Percentiles rank a stretch among this genome's conserved stretches.
These are phyloP conservation scores for Eupithecia subumbrata DNA, from an alignment of 2,888 invertebrate genomes.

Conservation along the genomic window DNA sequence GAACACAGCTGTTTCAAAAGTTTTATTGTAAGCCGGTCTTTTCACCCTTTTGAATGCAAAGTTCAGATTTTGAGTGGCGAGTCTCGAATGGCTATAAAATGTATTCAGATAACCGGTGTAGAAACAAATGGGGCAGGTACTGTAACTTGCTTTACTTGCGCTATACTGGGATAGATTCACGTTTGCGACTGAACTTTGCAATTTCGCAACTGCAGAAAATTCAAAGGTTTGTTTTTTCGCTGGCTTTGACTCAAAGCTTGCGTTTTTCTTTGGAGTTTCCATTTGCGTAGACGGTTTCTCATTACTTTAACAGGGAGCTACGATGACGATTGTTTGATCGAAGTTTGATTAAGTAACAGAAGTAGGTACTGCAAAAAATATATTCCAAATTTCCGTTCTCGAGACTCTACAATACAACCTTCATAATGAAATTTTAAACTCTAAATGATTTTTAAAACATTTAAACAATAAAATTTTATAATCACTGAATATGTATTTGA, in stretches of 20 bases:
- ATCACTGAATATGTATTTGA: neutral
- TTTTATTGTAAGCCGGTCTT: conserved; percentile 29
- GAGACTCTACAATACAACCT: neutral
- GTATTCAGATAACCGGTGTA: conserved; percentile 32
- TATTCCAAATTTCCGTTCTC: neutral
- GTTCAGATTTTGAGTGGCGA: conserved; percentile 21
- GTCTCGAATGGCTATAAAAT: conserved; percentile 21
- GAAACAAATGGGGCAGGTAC: conserved; percentile 31
- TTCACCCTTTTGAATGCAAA: conserved; percentile 30
- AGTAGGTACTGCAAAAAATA: neutral
- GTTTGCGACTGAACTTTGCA: conserved; percentile 27
- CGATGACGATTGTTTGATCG: neutral
- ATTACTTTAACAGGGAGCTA: conserved; percentile 14
- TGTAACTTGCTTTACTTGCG: conserved; percentile 24
- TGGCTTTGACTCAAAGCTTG: conserved; percentile 26
- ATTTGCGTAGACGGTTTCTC: conserved; percentile 10
- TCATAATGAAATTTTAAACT: neutral
- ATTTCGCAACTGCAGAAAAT: conserved; percentile 16
- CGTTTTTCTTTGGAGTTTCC: conserved; percentile 19
- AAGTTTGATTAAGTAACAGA: neutral
- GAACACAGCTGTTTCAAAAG: conserved; percentile 33
- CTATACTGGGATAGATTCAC: conserved; percentile 16
- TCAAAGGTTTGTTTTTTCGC: conserved; percentile 15
- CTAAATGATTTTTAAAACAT: neutral
- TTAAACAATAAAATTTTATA: neutral